Percentiles rank a stretch among this genome's conserved stretches.
These are phyloP conservation scores for Sturnus vulgaris DNA, from an alignment of 2,113 vertebrate species.

Conservation along the genomic window DNA sequence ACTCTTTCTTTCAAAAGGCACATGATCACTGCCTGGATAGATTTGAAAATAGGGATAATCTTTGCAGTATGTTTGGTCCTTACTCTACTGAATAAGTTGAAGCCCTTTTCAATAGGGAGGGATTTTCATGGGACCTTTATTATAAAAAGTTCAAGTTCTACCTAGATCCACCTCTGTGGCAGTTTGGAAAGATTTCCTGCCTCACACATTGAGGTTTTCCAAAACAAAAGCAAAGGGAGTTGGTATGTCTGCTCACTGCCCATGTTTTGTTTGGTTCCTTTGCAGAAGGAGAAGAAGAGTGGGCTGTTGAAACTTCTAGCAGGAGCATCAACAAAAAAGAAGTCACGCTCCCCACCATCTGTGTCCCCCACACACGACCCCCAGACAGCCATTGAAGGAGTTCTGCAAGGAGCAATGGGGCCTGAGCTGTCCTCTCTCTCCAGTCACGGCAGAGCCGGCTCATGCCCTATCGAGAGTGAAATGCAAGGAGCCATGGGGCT, in stretches of 20 bases:
- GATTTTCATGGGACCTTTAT: not conserved
- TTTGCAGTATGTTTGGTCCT: not conserved
- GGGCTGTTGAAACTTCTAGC: conserved; percentile 92
- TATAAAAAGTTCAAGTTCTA: not conserved
- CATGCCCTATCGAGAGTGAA: conserved; percentile 94
- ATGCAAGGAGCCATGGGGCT: conserved; percentile 92
- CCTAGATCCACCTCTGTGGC: not conserved
- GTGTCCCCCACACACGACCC: conserved; percentile 88
- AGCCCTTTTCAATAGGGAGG: not conserved
- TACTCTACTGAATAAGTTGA: not conserved
- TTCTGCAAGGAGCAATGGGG: conserved; percentile 77
- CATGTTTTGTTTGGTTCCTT: conserved; percentile 16
- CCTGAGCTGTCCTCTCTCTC: conserved; percentile 76
- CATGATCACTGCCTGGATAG: not conserved
- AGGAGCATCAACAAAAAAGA: conserved; percentile 93
- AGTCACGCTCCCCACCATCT: conserved; percentile 89
- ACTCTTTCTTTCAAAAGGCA: not conserved
- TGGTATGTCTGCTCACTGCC: not conserved
- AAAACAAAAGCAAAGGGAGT: not conserved
- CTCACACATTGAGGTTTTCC: not conserved
- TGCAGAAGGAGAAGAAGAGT: conserved; percentile 93
- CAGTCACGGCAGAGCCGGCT: conserved; percentile 85
- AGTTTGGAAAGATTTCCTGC: not conserved
- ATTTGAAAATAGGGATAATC: not conserved
- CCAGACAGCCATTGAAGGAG: conserved; percentile 64